phyloP scores from a whole-genome alignment of 2,113 vertebrate species.

The Toxotes jaculatrix region DNA sequence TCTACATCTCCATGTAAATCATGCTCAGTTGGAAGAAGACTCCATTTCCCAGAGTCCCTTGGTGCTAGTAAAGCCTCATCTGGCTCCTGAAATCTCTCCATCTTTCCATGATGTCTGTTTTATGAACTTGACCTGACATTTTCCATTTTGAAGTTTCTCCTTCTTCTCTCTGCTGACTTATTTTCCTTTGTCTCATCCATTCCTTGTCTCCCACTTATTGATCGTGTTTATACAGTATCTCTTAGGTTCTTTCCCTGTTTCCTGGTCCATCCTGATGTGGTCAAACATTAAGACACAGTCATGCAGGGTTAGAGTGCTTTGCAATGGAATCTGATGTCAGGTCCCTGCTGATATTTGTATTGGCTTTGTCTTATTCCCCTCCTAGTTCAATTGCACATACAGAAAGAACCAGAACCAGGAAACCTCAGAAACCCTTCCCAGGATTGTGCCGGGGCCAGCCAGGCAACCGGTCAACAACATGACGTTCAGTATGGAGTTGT shows the following conservation, averaged over 20 bases:
- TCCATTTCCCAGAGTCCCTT: conserved; percentile 59
- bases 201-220: conserved; percentile 28
- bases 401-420: conserved; percentile 62
- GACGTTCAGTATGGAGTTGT: conserved; percentile 92
- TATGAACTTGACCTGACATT: conserved; percentile 63
- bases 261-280: conserved; percentile 8
- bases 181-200: conserved; percentile 54
- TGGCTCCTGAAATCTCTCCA: conserved; percentile 33
- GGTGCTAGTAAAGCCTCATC: conserved; percentile 60
- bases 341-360: conserved; percentile 59
- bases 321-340: conserved; percentile 19
- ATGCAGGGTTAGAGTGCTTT: conserved; percentile 4
- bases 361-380: conserved; percentile 45
- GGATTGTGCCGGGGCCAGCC: conserved; percentile 34
- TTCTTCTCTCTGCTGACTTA: conserved; percentile 13
- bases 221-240: conserved; percentile 42
- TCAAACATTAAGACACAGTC: conserved; percentile 29
- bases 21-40: conserved; percentile 40
- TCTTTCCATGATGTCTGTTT: conserved; percentile 64
- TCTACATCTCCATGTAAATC: conserved; percentile 46
- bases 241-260: background rate
- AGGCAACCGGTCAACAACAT: conserved; percentile 76
- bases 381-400: conserved; percentile 94
- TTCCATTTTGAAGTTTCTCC: conserved; percentile 58
- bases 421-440: background rate